Evolutionary conservation across 2,888 invertebrate genomes (phyloP), one percentile per base, ranked within the genome.

Genomic region (Acanthosepion lycidas): DNA sequence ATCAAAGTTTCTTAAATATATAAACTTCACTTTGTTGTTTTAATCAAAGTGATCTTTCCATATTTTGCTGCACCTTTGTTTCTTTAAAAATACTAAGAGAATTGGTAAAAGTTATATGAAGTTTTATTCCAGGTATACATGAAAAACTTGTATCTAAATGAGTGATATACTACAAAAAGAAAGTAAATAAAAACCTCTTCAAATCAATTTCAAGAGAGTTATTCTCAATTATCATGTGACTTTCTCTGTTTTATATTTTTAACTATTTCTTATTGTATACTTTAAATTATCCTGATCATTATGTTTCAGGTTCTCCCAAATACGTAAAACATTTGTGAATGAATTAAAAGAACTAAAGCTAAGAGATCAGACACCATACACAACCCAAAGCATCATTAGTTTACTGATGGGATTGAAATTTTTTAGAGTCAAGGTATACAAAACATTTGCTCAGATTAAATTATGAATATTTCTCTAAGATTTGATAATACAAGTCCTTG

Each of bases 371-470:
- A 99, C 98, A n/a, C 98, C 99, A 0, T 98, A 97, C 95, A 97
- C 97, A 78, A 97, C 97, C 3, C 99, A 99, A 97, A 99, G 99
- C 97, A 99, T 99, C 95, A 99, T 99, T 96, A 99, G 99, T 91
- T 98, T 99, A 91, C 98, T 99, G 55, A 99, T 99, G 99, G 99
- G 99, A 94, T 99, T 99, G 99, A 99, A 99, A 98, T 99, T 99
- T 98, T 99, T 99, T 97, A 97, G 98, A 95, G 98, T 98, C 51
- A 98, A 98, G 98, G 98, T 98, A 94, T 95, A 95, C 23, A 93
- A 78, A 15, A 12, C 6, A 78, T 64, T 64, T 64, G 12, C n/a
- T 78, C n/a, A 78, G 12, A 78, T 18, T 15, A 78, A 9, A n/a
- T 78, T n/a, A 28, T 78, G 78, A 64, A 0, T n/a, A 78, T 78